Evolutionary conservation across 1,140 invertebrate genomes (phyloP), one percentile per base, ranked within the genome.

Genomic region (Forficula auricularia): DNA sequence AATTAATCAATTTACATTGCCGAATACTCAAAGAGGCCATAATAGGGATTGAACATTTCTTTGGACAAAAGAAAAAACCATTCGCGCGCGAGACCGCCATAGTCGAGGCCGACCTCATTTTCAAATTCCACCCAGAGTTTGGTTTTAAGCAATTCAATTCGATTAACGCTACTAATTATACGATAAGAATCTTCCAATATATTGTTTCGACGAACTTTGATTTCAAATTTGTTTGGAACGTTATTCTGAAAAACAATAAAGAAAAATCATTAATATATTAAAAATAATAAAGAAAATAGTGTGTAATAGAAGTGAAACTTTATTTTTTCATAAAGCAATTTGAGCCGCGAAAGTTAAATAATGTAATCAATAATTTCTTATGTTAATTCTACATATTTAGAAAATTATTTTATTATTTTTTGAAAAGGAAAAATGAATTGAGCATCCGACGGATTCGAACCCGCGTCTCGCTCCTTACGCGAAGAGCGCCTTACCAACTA

Each of bases 31-130:
- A 98, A 98, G 13, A 98, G 70, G 0, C 92, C 92, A 64, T 98
- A 98, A 58, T 98, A 98, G 1, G 94, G 94, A 68, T 98, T 98
- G 62, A 98, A 98, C 90, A 98, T 97, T 72, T 98, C 92, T 64
- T 95, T 95, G 1, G 91, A 97, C 19, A 99, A 65, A 19, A 98
- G 71, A 68, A 95, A 98, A 68, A 98, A 98, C 89, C 91, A 98
- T 71, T 98, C 94, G 48, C 89, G 70, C 13, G 87, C 87, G 36
- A 98, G 72, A 42, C 95, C 95, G 46, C 95, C 94, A 62, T 98
- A 98, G 68, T 99, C 95, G 22, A 96, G 67, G 2, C 94, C 92
- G 43, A 90, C 80, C 70, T 98, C 94, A 14, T 87, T 86, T 58
- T 97, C 90, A 66, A 98, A 98, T 64, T 98, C 92, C 30, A 98